phyloP scores from a whole-genome alignment of 1,140 invertebrate genomes.

The Heliconius nattereri region DNA sequence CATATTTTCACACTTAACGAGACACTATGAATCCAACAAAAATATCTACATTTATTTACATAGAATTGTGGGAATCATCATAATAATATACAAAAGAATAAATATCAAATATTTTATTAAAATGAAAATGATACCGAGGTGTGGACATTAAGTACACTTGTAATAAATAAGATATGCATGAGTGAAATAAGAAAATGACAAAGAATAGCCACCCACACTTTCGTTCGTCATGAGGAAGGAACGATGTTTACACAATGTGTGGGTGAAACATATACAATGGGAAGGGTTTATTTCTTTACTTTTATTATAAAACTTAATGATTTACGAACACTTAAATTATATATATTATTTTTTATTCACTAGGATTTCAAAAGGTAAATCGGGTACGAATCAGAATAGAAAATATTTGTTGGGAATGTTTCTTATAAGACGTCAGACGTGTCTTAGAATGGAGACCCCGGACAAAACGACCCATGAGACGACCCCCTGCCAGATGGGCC shows the following conservation, averaged over 20 bases:
- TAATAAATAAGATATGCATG: conserved; percentile 28
- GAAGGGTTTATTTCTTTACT: background rate
- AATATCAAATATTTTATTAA: conserved; percentile 9
- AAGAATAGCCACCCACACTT: conserved; percentile 20
- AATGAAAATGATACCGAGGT: conserved; percentile 12
- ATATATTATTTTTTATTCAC: background rate
- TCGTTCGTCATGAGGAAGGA: conserved; percentile 2
- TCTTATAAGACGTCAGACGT: no score
- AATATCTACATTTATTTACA: conserved; percentile 3
- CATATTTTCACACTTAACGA: background rate
- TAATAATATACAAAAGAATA: conserved; percentile 15
- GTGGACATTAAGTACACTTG: conserved; percentile 9
- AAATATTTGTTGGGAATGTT: no score
- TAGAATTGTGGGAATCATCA: background rate
- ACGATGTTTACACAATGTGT: conserved; percentile 4
- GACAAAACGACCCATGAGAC: no score
- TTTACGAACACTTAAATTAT: background rate
- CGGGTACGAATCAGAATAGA: no score
- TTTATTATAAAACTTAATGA: background rate
- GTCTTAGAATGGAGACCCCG: no score
- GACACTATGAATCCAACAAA: background rate
- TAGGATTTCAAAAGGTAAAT: no score
- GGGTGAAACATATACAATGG: conserved; percentile 8
- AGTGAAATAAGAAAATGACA: conserved; percentile 32
- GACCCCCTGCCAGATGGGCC: no score